Conservation (phyloP, 2,113 vertebrate species). For the Lagopus muta region DNA sequence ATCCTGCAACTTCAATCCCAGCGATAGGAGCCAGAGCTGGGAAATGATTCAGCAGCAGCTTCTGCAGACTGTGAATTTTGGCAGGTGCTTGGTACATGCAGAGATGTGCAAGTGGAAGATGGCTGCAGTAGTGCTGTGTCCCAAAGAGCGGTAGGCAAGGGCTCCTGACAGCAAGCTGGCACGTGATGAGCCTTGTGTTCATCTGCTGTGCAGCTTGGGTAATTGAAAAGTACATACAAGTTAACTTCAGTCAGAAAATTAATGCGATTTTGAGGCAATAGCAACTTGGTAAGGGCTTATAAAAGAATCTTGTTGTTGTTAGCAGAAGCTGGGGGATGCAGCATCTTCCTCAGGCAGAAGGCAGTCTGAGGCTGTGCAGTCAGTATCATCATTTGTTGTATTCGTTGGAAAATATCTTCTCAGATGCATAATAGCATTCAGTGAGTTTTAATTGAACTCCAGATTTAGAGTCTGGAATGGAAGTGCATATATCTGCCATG, state of each 20-base stretch:
- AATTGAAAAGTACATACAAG: not conserved
- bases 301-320: not conserved
- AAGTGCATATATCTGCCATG: not conserved
- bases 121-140: slow-evolving; percentile 9
- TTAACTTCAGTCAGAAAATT: not conserved
- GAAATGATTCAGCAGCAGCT: slow-evolving; percentile 5
- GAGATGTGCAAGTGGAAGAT: slow-evolving; percentile 11
- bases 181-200: not conserved
- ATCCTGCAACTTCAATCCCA: slow-evolving; percentile 38
- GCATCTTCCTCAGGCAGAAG: not conserved
- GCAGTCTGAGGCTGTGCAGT: not conserved
- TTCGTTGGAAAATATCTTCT: not conserved
- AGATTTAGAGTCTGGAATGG: not conserved
- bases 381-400: not conserved
- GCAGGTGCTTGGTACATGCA: not conserved
- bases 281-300: not conserved
- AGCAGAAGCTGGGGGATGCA: not conserved
- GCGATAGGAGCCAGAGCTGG: slow-evolving; percentile 40
- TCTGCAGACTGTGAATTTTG: slow-evolving; percentile 27
- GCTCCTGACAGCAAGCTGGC: not conserved
- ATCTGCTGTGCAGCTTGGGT: not conserved
- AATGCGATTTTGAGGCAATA: not conserved
- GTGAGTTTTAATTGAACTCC: slow-evolving; percentile 9
- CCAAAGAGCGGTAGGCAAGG: not conserved
- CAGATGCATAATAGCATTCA: not conserved